Percentiles rank a stretch among this genome's conserved stretches.
Conservation (phyloP, 2,888 invertebrate genomes). For the Hipparchia sbordonii region DNA sequence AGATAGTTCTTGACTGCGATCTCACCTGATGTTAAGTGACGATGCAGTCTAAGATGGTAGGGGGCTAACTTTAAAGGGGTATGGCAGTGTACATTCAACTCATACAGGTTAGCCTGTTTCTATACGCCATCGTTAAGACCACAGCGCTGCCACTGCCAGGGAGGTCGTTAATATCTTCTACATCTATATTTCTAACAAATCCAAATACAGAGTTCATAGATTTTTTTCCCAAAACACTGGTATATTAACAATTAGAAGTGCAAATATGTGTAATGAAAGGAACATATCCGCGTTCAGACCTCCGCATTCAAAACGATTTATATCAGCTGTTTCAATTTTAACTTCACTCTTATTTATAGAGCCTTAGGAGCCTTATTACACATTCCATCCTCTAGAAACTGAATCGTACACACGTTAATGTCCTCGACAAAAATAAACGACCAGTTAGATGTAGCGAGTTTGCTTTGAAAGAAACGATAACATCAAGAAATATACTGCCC, state of each 20-base stretch:
- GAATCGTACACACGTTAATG: neutral
- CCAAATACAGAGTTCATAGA: too few relatives aligned
- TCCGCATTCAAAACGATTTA: conserved; percentile 3
- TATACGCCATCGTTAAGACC: too few relatives aligned
- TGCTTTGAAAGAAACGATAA: neutral
- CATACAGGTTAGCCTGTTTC: too few relatives aligned
- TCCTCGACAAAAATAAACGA: conserved; percentile 17
- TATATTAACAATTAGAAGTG: neutral
- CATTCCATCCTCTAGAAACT: neutral
- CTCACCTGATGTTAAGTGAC: too few relatives aligned
- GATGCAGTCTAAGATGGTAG: too few relatives aligned
- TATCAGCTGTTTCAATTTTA: neutral
- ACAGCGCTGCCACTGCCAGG: too few relatives aligned
- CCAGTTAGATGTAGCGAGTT: neutral
- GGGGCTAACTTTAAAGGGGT: too few relatives aligned
- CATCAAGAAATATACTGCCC: neutral
- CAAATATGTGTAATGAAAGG: neutral
- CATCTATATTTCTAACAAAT: too few relatives aligned
- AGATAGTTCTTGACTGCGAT: too few relatives aligned
- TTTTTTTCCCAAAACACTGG: too few relatives aligned
- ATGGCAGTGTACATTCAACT: too few relatives aligned
- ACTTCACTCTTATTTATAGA: conserved; percentile 4
- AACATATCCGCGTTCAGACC: conserved; percentile 8
- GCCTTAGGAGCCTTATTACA: neutral
- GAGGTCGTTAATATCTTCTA: too few relatives aligned